Conservation (phyloP, 2,888 invertebrate species). For the Rhopalosiphum nymphaeae region DNA sequence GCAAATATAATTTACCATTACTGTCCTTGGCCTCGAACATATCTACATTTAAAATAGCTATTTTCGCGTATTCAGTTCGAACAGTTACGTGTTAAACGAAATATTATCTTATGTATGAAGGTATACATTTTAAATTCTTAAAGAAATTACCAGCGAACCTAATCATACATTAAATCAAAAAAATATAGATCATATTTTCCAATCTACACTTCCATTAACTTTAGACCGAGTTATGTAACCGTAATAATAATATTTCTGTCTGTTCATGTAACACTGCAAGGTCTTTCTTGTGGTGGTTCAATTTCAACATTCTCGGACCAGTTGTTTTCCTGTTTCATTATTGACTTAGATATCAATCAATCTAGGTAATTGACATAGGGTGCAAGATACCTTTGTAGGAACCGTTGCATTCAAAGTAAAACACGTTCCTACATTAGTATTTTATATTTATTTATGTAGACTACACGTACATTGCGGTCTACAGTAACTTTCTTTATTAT, state of each 20-base stretch:
- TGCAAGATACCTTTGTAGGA: conserved; percentile 21
- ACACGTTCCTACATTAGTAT: neutral
- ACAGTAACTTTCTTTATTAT: conserved; percentile 25
- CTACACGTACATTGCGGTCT: neutral
- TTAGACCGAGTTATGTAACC: conserved; percentile 38
- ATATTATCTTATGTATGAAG: conserved; percentile 30
- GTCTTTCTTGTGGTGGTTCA: conserved; percentile 62
- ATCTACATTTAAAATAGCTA: conserved; percentile 38
- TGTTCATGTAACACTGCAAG: conserved; percentile 54
- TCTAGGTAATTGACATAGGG: conserved; percentile 10
- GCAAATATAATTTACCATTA: neutral
- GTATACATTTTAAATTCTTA: neutral
- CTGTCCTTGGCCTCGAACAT: conserved; percentile 33
- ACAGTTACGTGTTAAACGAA: conserved; percentile 35
- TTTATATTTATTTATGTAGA: neutral
- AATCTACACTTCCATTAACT: conserved; percentile 64
- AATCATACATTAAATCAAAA: conserved; percentile 49
- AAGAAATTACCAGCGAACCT: conserved; percentile 23
- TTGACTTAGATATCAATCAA: conserved; percentile 61
- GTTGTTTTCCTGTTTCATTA: conserved; percentile 62
- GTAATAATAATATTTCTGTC: conserved; percentile 63
- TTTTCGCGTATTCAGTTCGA: neutral
- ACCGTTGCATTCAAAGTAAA: neutral
- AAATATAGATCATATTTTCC: conserved; percentile 64
- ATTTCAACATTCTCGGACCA: conserved; percentile 62